Evolutionary conservation across 2,797 vertebrate species (phyloP), one percentile per base, ranked within the genome.

Genomic region (Aselliscus stoliczkanus): DNA sequence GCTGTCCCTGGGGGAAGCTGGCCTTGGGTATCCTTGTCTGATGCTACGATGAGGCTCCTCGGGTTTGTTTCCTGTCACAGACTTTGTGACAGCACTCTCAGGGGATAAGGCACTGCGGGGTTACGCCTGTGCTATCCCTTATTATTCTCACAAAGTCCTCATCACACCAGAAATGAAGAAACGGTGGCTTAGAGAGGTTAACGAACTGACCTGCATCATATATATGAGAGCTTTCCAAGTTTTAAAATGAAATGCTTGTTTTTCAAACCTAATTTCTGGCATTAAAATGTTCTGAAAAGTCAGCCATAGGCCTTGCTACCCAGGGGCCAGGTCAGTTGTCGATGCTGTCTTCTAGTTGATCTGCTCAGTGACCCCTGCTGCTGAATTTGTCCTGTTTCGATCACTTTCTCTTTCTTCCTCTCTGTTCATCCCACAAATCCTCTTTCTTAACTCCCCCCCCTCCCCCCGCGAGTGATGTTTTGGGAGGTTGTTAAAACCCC

Each of bases 401-500:
- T 87, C 65, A 47, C 86, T 75, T 96, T 88, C 67, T 95, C 70
- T 67, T 86, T 93, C 80, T 54, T 92, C n/a, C 56, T 34, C 52
- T 82, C 70, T 95, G 54, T 85, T 91, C 83, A 54, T n/a, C 67
- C 47, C 34, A 54, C 56, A 88, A 47, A 85, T 56, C 76, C n/a
- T 91, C 77, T 95, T 82, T n/a, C 86, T 89, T 91, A 76, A 17
- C 58, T 75, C 39, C 25, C 72, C 89, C 89, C 4, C 9, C 17
- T 23, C 47, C 54, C 52, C 18, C 47, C 54, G 47, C 18, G 18
- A 77, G 44, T 50, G 77, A 47, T 15, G 42, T 37, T 89, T 70
- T 42, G 82, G 92, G 83, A 95, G 81, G 73, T 83, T 52, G 8
- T 97, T 87, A 93, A 95, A 94, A 67, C 62, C 84, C 84, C 92